phyloP scores from a whole-genome alignment of 37 sponge, comb jelly and placozoan species.

The Cliona cf. orientalis region DNA sequence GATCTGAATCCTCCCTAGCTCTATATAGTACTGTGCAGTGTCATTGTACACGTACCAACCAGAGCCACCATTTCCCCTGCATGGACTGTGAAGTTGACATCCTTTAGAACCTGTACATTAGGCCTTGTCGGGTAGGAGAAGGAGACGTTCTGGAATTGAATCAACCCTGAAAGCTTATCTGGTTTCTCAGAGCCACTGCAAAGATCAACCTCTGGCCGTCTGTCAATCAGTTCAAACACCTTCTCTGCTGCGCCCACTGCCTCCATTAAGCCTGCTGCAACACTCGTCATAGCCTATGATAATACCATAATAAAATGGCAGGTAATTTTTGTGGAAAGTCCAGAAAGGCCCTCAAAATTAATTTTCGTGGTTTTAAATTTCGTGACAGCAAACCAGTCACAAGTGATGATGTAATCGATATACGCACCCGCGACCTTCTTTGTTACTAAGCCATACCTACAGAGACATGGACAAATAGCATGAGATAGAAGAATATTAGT shows the following conservation, averaged over 20 bases:
- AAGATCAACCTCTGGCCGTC: constrained; percentile 47
- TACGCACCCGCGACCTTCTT: too few species aligned
- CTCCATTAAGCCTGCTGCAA: constrained; percentile 58
- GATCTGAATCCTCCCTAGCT: too few species aligned
- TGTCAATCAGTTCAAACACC: constrained; percentile 61
- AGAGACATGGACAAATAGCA: too few species aligned
- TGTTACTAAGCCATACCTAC: too few species aligned
- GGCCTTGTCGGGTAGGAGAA: constrained; percentile 62
- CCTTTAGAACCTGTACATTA: constrained; percentile 38
- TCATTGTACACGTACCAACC: constrained; percentile 7
- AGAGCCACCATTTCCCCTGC: constrained; percentile 66
- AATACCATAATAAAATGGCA: too few species aligned
- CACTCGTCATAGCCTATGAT: constrained; percentile 44
- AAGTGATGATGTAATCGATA: too few species aligned
- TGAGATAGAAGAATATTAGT: too few species aligned
- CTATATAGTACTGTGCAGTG: too few species aligned
- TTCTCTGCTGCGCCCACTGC: constrained; percentile 74
- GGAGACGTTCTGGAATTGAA: constrained; percentile 54
- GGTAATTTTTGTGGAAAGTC: too few species aligned
- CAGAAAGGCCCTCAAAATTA: too few species aligned
- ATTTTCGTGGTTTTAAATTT: too few species aligned
- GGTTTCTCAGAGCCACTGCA: constrained; percentile 17
- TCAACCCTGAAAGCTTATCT: constrained; percentile 17
- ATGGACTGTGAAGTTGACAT: constrained; percentile 33
- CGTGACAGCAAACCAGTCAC: too few species aligned